Evolutionary conservation across 2,113 vertebrate genomes (phyloP).

Genomic region (Tautogolabrus adspersus): DNA sequence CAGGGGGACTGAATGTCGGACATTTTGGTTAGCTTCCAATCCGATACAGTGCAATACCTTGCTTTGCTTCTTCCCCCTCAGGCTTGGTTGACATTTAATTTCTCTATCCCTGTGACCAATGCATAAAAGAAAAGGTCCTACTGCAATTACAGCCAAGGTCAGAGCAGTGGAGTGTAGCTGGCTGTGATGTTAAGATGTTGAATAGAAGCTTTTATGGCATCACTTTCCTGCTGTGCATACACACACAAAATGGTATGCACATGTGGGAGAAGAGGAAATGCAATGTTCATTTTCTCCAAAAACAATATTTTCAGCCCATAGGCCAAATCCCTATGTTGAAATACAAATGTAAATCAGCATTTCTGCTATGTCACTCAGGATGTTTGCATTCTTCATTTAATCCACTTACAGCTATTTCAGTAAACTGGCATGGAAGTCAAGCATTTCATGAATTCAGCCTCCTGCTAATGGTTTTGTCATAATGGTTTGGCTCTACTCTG

Average conservation of each 20-base stretch:
- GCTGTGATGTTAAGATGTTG: slow-evolving; percentile 62
- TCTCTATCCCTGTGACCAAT: slow-evolving; percentile 71
- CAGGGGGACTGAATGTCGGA: slow-evolving; percentile 43
- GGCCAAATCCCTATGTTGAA: slow-evolving; percentile 32
- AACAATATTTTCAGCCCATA: slow-evolving; percentile 7
- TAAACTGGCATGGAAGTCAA: slow-evolving; percentile 34
- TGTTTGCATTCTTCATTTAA: slow-evolving; percentile 65
- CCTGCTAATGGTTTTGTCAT: slow-evolving; percentile 59
- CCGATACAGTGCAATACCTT: slow-evolving; percentile 48
- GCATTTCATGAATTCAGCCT: slow-evolving; percentile 55
- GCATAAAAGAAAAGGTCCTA: slow-evolving; percentile 73
- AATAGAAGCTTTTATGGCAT: slow-evolving; percentile 55
- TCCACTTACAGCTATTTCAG: slow-evolving; percentile 64
- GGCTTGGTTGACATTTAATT: slow-evolving; percentile 76
- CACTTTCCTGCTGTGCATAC: neutral
- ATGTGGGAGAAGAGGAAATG: neutral
- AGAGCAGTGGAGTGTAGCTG: slow-evolving; percentile 56
- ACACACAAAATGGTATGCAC: neutral
- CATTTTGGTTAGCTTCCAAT: slow-evolving; percentile 63
- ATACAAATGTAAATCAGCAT: slow-evolving; percentile 31
- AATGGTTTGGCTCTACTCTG: slow-evolving; percentile 51
- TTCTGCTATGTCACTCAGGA: slow-evolving; percentile 43
- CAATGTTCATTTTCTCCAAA: slow-evolving; percentile 48
- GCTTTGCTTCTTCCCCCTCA: slow-evolving; percentile 45
- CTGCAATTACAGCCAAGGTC: slow-evolving; percentile 76